These are phyloP conservation scores for Doris montereyensis DNA, from an alignment of 2,888 invertebrate species.

Conservation along the genomic window DNA sequence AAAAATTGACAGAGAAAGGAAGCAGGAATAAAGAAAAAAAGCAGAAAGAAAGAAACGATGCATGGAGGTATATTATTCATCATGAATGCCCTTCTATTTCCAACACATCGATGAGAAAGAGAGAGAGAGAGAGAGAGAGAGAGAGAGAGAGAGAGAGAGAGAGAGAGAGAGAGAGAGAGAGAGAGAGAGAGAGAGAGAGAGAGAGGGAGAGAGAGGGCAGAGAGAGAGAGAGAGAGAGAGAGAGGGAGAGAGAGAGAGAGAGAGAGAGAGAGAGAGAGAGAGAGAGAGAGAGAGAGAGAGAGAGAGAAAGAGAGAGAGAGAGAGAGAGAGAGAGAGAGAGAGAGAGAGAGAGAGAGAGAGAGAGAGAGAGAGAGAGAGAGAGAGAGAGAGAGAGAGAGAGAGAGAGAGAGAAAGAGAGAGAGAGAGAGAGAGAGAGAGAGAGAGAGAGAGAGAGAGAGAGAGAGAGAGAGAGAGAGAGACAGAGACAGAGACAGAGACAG, in stretches of 20 bases:
- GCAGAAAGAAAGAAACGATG: too few species aligned
- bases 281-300: neutral
- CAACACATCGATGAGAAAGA: neutral
- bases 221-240: conserved; percentile 26
- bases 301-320: conserved; percentile 5
- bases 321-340: conserved; percentile 16
- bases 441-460: too few species aligned
- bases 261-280: conserved; percentile 21
- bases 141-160: too few species aligned
- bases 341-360: conserved; percentile 4
- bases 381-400: neutral
- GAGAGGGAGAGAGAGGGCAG: too few species aligned
- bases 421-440: neutral
- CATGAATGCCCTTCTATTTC: neutral
- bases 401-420: neutral
- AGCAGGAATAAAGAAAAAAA: neutral
- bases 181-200: too few species aligned
- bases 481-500: too few species aligned
- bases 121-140: conserved; percentile 2
- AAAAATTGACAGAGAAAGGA: neutral
- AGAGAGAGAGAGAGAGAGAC: too few species aligned
- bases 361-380: neutral
- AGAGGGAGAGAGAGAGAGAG: conserved; percentile 28
- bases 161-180: too few species aligned
- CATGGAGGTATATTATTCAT: too few species aligned